A percentile compares a stretch with the other conserved stretches of the same genome.
Evolutionary conservation across 2,113 vertebrate genomes (phyloP).

Genomic region (Hippocampus zosterae): DNA sequence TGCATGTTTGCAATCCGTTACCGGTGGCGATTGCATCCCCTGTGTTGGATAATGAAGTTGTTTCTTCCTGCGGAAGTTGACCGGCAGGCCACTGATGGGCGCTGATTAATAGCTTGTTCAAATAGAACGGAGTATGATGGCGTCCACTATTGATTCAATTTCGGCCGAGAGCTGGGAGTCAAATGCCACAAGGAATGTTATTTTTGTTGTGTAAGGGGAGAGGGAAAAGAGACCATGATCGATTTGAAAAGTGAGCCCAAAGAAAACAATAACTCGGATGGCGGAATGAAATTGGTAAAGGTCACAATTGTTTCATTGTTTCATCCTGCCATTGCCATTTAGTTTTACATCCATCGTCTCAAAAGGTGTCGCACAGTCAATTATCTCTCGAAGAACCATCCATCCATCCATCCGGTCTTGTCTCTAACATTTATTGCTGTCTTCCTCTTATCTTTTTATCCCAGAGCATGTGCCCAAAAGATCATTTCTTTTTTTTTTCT

Average conservation of each 20-base stretch:
- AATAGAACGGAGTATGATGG: constrained; percentile 35
- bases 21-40: constrained; percentile 2
- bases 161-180: constrained; percentile 20
- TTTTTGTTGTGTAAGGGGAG: constrained; percentile 21
- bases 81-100: constrained; percentile 8
- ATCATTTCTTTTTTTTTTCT: too few species aligned
- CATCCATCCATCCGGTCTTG: background rate
- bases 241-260: constrained; percentile 7
- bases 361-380: background rate
- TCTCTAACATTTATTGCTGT: background rate
- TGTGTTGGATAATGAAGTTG: constrained; percentile 23
- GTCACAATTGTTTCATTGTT: constrained; percentile 2
- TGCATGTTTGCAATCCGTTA: background rate
- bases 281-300: constrained; percentile 18
- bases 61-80: constrained; percentile 17
- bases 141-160: constrained; percentile 50
- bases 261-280: constrained; percentile 28
- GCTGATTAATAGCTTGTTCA: constrained; percentile 38
- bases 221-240: constrained; percentile 24
- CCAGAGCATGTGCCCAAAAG: background rate
- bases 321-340: background rate
- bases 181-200: constrained; percentile 46
- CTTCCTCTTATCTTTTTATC: background rate
- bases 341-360: background rate
- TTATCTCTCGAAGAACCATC: background rate